Percentiles rank a stretch among this genome's conserved stretches.
Evolutionary conservation across 2,888 invertebrate genomes (phyloP).

Genomic region (Drosophila pseudotakahashii): DNA sequence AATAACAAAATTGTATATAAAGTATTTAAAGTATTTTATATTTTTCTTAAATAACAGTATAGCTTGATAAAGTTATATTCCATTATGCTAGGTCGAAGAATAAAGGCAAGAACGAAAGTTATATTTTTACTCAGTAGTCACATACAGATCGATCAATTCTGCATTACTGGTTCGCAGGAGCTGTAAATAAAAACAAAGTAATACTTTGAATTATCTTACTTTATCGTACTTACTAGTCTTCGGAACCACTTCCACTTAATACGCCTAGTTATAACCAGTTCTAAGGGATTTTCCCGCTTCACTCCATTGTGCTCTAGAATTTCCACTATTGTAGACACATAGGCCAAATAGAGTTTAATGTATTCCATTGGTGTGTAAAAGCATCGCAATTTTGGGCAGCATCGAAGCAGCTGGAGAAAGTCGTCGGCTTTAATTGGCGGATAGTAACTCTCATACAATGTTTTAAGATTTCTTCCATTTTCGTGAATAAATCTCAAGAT

Average conservation of each 20-base stretch:
- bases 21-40: no score
- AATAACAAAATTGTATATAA: no score
- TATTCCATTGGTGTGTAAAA: neutral
- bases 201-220: no score
- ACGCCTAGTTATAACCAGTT: slow-evolving; percentile 2
- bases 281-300: neutral
- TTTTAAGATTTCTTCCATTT: neutral
- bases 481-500: neutral
- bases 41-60: no score
- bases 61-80: no score
- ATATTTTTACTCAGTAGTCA: neutral
- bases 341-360: neutral
- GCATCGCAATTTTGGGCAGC: neutral
- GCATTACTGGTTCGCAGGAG: neutral
- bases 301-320: neutral
- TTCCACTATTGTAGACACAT: neutral
- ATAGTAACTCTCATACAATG: neutral
- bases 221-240: neutral
- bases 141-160: neutral
- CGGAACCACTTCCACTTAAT: slow-evolving; percentile 7
- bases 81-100: no score
- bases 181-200: neutral
- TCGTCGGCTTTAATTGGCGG: neutral
- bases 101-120: no score
- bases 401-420: neutral